Evolutionary conservation across 2,888 invertebrate genomes (phyloP).

Genomic region (Apodemia zela): DNA sequence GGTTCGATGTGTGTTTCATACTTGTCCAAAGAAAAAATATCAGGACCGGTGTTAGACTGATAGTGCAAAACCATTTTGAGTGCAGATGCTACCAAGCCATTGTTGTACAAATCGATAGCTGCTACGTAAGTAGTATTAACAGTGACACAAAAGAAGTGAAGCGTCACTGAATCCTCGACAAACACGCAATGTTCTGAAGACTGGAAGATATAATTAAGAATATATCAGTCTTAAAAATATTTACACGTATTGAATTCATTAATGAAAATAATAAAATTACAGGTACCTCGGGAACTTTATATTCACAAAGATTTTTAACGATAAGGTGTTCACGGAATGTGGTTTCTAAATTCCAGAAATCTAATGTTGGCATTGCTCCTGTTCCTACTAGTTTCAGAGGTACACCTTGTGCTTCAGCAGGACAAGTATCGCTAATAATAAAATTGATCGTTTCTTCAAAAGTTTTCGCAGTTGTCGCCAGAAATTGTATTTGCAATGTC

Average conservation of each 20-base stretch:
- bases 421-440: conserved; percentile 69
- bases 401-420: conserved; percentile 71
- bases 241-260: background rate
- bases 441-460: conserved; percentile 68
- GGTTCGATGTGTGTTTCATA: conserved; percentile 67
- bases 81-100: conserved; percentile 64
- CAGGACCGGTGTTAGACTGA: conserved; percentile 51
- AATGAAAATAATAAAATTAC: conserved; percentile 6
- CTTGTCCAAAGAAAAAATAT: conserved; percentile 65
- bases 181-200: conserved; percentile 68
- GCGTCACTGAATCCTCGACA: conserved; percentile 62
- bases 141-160: conserved; percentile 65
- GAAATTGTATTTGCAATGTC: conserved; percentile 61
- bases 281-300: conserved; percentile 67
- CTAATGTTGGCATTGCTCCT: conserved; percentile 78
- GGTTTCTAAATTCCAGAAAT: conserved; percentile 76
- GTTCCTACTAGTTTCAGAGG: conserved; percentile 70
- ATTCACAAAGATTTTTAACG: conserved; percentile 73
- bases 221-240: background rate
- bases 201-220: conserved; percentile 43
- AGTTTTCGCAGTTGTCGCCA: conserved; percentile 51
- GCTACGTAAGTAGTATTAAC: conserved; percentile 55
- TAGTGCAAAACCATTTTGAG: conserved; percentile 61
- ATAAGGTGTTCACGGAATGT: conserved; percentile 82
- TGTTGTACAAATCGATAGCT: conserved; percentile 63